A percentile compares a stretch with the other conserved stretches of the same genome.
Conservation (phyloP, 2,113 vertebrate species). For the Zapus hudsonius region DNA sequence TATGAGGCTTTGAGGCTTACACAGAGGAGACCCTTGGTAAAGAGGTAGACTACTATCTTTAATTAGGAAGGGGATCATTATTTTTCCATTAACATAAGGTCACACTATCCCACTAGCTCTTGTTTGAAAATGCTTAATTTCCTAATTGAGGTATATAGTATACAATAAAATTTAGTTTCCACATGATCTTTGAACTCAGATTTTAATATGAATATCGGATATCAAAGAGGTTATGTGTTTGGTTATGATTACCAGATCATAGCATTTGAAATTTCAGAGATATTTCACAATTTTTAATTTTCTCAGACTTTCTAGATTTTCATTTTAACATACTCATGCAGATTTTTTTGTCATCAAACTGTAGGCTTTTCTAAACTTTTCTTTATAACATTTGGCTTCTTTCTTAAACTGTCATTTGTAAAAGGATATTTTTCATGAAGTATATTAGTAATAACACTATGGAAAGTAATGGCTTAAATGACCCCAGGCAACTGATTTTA, state of each 20-base stretch:
- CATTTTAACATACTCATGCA: background rate
- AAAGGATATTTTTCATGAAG: background rate
- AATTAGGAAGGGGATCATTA: background rate
- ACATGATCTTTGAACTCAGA: slow-evolving; percentile 39
- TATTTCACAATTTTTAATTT: slow-evolving; percentile 60
- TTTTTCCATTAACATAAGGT: slow-evolving; percentile 14
- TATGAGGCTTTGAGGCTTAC: background rate
- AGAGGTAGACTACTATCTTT: background rate
- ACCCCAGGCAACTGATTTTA: background rate
- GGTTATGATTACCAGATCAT: slow-evolving; percentile 43
- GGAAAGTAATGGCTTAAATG: background rate
- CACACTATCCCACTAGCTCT: background rate
- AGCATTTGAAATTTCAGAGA: slow-evolving; percentile 13
- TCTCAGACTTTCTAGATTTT: slow-evolving; percentile 50
- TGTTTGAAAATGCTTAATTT: slow-evolving; percentile 29
- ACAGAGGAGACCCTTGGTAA: background rate
- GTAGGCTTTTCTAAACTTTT: slow-evolving; percentile 31
- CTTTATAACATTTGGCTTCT: background rate
- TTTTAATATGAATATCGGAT: slow-evolving; percentile 59
- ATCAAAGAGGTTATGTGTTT: slow-evolving; percentile 38
- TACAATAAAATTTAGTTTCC: slow-evolving; percentile 20
- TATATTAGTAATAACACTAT: background rate
- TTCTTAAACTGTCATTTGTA: background rate
- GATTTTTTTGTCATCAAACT: slow-evolving; percentile 63
- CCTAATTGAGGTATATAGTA: background rate